phyloP scores from a whole-genome alignment of 2,888 invertebrate species.

The Lycia hirtaria region DNA sequence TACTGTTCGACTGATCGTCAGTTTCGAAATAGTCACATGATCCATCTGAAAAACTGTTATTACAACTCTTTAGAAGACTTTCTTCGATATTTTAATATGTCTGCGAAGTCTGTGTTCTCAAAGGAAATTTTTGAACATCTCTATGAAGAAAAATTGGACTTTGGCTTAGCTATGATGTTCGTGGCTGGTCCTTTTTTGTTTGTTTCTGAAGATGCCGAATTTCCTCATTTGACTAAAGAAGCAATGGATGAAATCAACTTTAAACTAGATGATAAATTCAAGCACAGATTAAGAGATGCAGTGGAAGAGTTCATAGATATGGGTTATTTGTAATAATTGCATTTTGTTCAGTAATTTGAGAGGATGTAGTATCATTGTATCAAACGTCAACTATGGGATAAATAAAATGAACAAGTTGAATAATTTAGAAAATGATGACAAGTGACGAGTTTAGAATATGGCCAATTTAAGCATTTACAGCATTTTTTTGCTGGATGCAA shows the following conservation, averaged over 20 bases:
- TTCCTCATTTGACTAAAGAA: slow-evolving; percentile 47
- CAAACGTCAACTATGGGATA: too few species aligned
- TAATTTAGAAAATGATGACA: too few species aligned
- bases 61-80: slow-evolving; percentile 24
- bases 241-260: slow-evolving; percentile 40
- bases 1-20: slow-evolving; percentile 24
- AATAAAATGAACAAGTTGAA: too few species aligned
- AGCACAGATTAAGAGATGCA: slow-evolving; percentile 45
- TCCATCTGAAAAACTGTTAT: slow-evolving; percentile 46
- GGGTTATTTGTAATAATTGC: slow-evolving; percentile 43
- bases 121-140: slow-evolving; percentile 51
- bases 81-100: slow-evolving; percentile 50
- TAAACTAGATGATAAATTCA: slow-evolving; percentile 44
- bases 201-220: slow-evolving; percentile 42
- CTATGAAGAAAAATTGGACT: slow-evolving; percentile 50
- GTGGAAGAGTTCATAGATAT: slow-evolving; percentile 54
- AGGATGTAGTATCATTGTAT: too few species aligned
- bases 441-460: too few species aligned
- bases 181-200: slow-evolving; percentile 50
- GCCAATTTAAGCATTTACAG: too few species aligned
- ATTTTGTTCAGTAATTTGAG: too few species aligned
- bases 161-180: slow-evolving; percentile 46
- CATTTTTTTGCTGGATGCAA: too few species aligned
- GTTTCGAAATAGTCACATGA: slow-evolving; percentile 51
- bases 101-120: slow-evolving; percentile 48